Conservation (phyloP, 2,888 invertebrate genomes). For the Chrysomela aeneicollis region DNA sequence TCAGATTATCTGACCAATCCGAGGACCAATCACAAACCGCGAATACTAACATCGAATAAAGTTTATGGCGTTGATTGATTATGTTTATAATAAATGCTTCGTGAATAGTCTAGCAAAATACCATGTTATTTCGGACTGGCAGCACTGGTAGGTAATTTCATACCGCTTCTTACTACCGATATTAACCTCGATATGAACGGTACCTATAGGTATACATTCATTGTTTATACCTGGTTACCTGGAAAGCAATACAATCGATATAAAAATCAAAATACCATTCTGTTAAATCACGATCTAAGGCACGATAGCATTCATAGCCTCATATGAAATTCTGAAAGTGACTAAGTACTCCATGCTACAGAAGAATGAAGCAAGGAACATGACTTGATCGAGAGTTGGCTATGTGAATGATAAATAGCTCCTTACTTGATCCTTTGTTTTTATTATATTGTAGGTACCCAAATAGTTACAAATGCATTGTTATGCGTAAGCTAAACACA, state of each 20-base stretch:
- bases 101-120: too few relatives aligned
- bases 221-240: neutral
- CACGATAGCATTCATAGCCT: slow-evolving; percentile 14
- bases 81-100: too few relatives aligned
- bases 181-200: too few relatives aligned
- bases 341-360: slow-evolving; percentile 30
- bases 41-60: too few relatives aligned
- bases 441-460: neutral
- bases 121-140: too few relatives aligned
- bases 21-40: too few relatives aligned
- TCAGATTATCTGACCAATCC: too few relatives aligned
- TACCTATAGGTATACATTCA: slow-evolving; percentile 1
- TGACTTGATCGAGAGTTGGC: slow-evolving; percentile 29
- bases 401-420: slow-evolving; percentile 28
- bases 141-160: too few relatives aligned
- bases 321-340: slow-evolving; percentile 27
- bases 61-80: too few relatives aligned
- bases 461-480: neutral
- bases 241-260: slow-evolving; percentile 8
- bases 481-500: too few relatives aligned
- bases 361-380: slow-evolving; percentile 29
- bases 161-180: too few relatives aligned
- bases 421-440: slow-evolving; percentile 1
- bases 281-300: slow-evolving; percentile 12
- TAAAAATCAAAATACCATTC: slow-evolving; percentile 17